These are phyloP conservation scores for Rhopalosiphum maidis DNA, from an alignment of 1,140 invertebrate genomes.

Conservation along the genomic window DNA sequence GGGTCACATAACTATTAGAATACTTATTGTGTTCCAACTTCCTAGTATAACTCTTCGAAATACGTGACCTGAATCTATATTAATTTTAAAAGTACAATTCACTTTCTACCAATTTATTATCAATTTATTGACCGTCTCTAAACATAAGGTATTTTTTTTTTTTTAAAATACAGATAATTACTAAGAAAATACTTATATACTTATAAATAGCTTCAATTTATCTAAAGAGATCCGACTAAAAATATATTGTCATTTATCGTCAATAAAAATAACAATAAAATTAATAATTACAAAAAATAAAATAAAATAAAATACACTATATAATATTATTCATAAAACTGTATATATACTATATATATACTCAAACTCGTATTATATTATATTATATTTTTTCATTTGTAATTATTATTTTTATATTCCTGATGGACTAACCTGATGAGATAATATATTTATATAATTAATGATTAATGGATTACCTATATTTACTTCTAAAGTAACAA, in stretches of 20 bases:
- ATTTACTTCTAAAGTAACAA: too few relatives aligned
- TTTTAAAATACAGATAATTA: background rate
- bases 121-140: background rate
- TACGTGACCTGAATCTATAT: background rate
- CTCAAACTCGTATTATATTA: too few relatives aligned
- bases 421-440: too few relatives aligned
- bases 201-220: background rate
- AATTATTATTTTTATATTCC: too few relatives aligned
- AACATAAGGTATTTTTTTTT: background rate
- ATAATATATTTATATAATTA: too few relatives aligned
- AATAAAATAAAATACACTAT: background rate
- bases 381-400: background rate
- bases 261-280: background rate
- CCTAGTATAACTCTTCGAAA: background rate
- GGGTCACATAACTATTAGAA: conserved; percentile 2
- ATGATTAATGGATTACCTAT: too few relatives aligned
- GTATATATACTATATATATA: too few relatives aligned
- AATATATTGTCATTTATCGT: background rate
- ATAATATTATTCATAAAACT: too few relatives aligned
- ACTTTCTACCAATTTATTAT: background rate
- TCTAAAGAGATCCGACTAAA: background rate
- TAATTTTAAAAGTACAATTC: background rate
- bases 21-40: background rate
- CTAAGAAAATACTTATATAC: background rate
- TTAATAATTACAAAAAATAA: background rate